Conservation (phyloP, 2,888 invertebrate species). For the Mayetiola destructor region DNA sequence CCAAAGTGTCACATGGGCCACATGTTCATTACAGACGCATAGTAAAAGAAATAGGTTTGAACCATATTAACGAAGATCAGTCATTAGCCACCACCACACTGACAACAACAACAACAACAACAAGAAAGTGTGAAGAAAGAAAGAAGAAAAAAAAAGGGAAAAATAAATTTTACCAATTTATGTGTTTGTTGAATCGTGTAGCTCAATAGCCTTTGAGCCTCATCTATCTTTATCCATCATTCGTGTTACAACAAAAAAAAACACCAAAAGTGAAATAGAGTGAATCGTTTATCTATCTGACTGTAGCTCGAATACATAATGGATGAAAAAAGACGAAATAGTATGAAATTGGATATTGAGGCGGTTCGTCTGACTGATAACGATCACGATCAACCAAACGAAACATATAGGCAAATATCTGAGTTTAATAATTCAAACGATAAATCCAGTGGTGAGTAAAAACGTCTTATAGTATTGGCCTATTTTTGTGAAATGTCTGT, state of each 20-base stretch:
- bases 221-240: conserved; percentile 1
- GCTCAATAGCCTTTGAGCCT: no score
- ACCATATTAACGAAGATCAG: not conserved
- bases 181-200: not conserved
- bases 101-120: not conserved
- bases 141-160: not conserved
- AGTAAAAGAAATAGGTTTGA: not conserved
- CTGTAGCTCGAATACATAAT: not conserved
- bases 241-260: conserved; percentile 1
- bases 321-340: conserved; percentile 19
- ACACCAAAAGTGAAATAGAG: conserved; percentile 2
- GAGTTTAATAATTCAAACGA: conserved; percentile 36
- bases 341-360: conserved; percentile 23
- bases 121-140: not conserved
- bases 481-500: not conserved
- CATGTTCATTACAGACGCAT: not conserved
- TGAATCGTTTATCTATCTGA: not conserved
- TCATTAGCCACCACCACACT: not conserved
- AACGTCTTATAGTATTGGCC: no score
- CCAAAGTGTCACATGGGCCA: not conserved
- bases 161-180: not conserved
- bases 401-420: conserved; percentile 42
- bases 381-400: conserved; percentile 22
- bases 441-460: not conserved
- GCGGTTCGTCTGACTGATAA: conserved; percentile 14